These are phyloP conservation scores for Saccostrea cuccullata DNA, from an alignment of 1,140 invertebrate species.

Conservation along the genomic window DNA sequence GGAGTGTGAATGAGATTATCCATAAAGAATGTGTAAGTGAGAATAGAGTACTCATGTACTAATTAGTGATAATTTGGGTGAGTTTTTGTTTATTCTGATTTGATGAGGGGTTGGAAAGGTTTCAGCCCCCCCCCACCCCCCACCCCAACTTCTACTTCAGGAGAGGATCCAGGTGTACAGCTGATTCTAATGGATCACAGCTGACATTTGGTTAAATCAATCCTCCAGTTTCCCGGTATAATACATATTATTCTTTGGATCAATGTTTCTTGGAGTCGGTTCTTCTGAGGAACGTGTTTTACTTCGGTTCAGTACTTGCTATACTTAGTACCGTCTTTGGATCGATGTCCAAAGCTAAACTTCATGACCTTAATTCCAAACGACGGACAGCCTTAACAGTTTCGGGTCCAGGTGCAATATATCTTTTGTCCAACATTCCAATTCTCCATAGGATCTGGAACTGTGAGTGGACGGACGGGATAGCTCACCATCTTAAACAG, in stretches of 20 bases:
- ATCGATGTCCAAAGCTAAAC: not conserved
- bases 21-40: too few species aligned
- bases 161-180: not conserved
- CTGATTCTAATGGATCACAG: not conserved
- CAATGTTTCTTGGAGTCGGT: not conserved
- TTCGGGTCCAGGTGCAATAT: not conserved
- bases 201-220: not conserved
- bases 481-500: not conserved
- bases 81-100: too few species aligned
- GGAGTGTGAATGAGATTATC: too few species aligned
- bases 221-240: not conserved
- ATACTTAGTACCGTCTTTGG: not conserved
- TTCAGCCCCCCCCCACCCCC: too few species aligned
- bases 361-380: slow-evolving; percentile 5
- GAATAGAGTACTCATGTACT: too few species aligned
- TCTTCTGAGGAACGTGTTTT: too few species aligned
- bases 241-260: slow-evolving; percentile 39
- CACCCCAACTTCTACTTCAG: not conserved
- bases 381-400: not conserved
- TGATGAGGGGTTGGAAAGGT: too few species aligned
- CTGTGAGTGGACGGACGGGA: not conserved
- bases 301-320: not conserved
- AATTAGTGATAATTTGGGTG: too few species aligned
- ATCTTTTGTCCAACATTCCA: slow-evolving; percentile 25
- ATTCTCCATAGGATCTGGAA: slow-evolving; percentile 1